These are phyloP conservation scores for Heliconius ethilla DNA, from an alignment of 2,888 invertebrate genomes.

Conservation along the genomic window DNA sequence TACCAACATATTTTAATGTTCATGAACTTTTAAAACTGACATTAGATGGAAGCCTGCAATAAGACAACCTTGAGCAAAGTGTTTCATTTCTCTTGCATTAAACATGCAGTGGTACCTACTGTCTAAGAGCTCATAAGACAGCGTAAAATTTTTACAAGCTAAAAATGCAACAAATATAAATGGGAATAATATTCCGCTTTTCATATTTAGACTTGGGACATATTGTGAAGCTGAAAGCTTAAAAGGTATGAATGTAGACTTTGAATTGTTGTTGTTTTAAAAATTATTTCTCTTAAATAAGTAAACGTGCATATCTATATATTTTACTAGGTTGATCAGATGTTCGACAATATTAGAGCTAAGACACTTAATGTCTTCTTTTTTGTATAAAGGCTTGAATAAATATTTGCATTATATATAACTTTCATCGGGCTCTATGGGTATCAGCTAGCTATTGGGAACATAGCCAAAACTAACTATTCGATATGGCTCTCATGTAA, in stretches of 20 bases:
- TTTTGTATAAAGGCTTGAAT: too few relatives aligned
- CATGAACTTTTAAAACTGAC: slow-evolving; percentile 46
- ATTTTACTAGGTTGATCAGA: background rate
- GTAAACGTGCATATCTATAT: background rate
- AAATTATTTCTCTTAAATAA: background rate
- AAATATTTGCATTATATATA: too few relatives aligned
- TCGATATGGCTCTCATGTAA: slow-evolving; percentile 55
- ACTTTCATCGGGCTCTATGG: slow-evolving; percentile 51
- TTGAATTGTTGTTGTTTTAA: background rate
- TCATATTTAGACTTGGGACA: background rate
- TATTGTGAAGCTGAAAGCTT: background rate
- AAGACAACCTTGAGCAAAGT: too few relatives aligned
- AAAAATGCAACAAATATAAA: slow-evolving; percentile 23
- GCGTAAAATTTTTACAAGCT: slow-evolving; percentile 27
- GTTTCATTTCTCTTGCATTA: too few relatives aligned
- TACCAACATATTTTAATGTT: slow-evolving; percentile 44
- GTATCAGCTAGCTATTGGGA: slow-evolving; percentile 70
- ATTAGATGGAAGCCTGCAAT: slow-evolving; percentile 31
- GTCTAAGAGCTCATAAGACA: slow-evolving; percentile 34
- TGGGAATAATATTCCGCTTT: slow-evolving; percentile 6
- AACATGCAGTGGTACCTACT: slow-evolving; percentile 20
- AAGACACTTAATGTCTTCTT: background rate
- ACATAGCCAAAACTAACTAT: slow-evolving; percentile 66
- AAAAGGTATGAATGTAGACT: background rate
- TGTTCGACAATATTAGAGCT: background rate